Base-by-base conservation (phyloP, 1,140 invertebrate species). In the Choristoneura fumiferana region DNA sequence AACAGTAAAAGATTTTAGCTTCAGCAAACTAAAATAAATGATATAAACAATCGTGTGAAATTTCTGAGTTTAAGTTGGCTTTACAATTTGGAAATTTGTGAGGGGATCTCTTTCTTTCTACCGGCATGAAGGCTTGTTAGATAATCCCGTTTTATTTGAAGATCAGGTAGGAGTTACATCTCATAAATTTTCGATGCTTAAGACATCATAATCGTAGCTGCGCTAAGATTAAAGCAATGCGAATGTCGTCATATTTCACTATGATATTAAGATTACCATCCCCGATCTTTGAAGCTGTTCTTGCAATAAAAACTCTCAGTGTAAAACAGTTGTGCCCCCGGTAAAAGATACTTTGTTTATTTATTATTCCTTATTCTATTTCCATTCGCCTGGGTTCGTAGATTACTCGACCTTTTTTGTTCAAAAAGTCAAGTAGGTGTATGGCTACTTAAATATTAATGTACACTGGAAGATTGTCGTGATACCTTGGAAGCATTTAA, bases 361-460 rank as follows among this genome's bases (percentile, higher is more conserved):
- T n/a, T n/a, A 49, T 49, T 49, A 29, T 49, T 45, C 17, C 40
- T 45, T 49, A 33, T 49, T 65, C 57, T 54, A 33, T 57, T 57
- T 60, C 53, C 59, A 37, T 60, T 63, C 37, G 35, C 35, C 58
- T 61, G 12, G 58, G 37, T 63, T 18, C 45, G 58, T 71, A 59
- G 61, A 65, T 68, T 65, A 62, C 58, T 60, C 39, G 65, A 62
- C 65, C 65, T 65, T 60, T 54, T 65, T 64, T 63, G 65, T 63
- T 40, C 62, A 63, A 68, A 65, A 63, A 65, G 52, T 63, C 62
- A 69, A 71, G 60, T 63, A 65, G 59, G 58, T 65, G 56, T 59
- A 67, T 58, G 53, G 59, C 63, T 66, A 58, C 59, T 69, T 62
- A 60, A 71, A 65, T 69, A 69, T 71, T 68, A 54, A 68, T 62